Evolutionary conservation across 2,113 vertebrate species (phyloP).

Genomic region (Philantomba maxwellii): DNA sequence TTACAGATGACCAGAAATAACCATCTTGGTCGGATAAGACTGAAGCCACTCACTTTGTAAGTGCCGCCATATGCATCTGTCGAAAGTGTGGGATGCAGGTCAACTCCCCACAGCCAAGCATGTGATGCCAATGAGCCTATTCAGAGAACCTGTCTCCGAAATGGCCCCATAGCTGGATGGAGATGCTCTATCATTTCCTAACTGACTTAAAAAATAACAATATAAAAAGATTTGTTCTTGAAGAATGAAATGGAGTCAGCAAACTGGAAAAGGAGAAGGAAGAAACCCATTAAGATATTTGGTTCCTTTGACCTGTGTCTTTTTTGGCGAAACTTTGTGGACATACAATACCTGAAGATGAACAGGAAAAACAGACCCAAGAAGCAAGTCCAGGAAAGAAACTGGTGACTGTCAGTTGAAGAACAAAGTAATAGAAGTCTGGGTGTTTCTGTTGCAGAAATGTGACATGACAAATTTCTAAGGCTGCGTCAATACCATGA

Average conservation of each 20-base stretch:
- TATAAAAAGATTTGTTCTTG: neutral
- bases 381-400: neutral
- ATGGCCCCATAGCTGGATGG: neutral
- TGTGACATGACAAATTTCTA: constrained; percentile 68
- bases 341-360: neutral
- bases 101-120: neutral
- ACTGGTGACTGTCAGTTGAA: neutral
- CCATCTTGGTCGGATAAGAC: neutral
- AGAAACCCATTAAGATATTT: neutral
- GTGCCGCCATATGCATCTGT: neutral
- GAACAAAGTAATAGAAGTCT: constrained; percentile 24
- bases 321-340: neutral
- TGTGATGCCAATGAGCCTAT: neutral
- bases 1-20: neutral
- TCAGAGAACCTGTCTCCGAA: neutral
- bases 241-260: neutral
- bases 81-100: neutral
- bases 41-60: accelerated
- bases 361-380: neutral
- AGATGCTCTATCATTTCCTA: neutral
- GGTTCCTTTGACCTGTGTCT: neutral
- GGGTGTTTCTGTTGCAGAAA: constrained; percentile 58
- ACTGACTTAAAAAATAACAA: neutral
- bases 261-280: neutral
- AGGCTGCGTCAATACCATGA: constrained; percentile 71